These are phyloP conservation scores for Luperina nickerlii DNA, from an alignment of 2,888 invertebrate species.

Conservation along the genomic window DNA sequence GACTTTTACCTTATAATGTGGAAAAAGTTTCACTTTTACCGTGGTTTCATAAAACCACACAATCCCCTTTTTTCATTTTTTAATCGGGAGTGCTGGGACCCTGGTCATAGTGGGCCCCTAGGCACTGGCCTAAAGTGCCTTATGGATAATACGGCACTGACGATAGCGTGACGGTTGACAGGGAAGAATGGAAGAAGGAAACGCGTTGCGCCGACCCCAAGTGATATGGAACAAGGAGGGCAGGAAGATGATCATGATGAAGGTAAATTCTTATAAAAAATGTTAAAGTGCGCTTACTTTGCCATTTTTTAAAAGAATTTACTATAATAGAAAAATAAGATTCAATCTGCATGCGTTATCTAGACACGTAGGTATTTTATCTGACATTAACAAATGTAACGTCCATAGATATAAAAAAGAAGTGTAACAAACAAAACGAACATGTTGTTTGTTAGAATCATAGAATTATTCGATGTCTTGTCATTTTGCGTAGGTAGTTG, in stretches of 20 bases:
- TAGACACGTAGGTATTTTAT: constrained; percentile 11
- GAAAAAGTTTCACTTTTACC: too few relatives aligned
- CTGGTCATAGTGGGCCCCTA: too few relatives aligned
- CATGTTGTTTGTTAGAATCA: not conserved
- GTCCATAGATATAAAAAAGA: not conserved
- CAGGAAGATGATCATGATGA: not conserved
- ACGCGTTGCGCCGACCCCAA: not conserved
- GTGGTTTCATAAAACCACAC: too few relatives aligned
- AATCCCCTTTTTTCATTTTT: too few relatives aligned
- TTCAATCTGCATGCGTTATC: not conserved
- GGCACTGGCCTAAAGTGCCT: too few relatives aligned
- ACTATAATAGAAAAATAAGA: not conserved
- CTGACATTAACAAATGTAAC: constrained; percentile 15
- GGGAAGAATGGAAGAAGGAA: not conserved
- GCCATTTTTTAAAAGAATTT: too few relatives aligned
- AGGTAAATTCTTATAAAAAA: not conserved
- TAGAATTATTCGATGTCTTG: constrained; percentile 23
- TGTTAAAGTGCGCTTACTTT: too few relatives aligned
- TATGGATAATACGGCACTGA: too few relatives aligned
- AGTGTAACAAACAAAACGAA: constrained; percentile 19
- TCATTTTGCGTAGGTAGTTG: constrained; percentile 18
- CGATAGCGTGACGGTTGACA: not conserved
- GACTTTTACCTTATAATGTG: too few relatives aligned
- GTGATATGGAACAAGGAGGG: not conserved
- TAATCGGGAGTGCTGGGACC: too few relatives aligned